phyloP scores from a whole-genome alignment of 1,140 invertebrate genomes.

The Andricus grossulariae region DNA sequence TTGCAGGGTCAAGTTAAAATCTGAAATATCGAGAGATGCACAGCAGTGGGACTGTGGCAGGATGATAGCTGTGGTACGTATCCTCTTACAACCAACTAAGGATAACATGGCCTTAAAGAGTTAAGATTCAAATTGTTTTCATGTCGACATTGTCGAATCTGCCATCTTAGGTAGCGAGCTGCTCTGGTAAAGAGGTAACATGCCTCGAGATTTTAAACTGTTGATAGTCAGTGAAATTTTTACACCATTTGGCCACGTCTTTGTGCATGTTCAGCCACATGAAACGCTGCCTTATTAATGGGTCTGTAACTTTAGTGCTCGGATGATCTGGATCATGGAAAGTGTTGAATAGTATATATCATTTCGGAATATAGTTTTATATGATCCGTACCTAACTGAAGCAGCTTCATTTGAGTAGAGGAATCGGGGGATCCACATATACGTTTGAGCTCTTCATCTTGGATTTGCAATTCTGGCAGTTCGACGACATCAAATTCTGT shows the following conservation, averaged over 20 bases:
- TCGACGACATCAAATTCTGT: too few relatives aligned
- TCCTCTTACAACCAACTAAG: conserved; percentile 36
- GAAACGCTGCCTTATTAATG: not conserved
- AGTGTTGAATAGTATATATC: too few relatives aligned
- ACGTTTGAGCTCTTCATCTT: too few relatives aligned
- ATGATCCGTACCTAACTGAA: too few relatives aligned
- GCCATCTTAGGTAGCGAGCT: not conserved
- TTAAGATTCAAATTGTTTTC: conserved; percentile 60
- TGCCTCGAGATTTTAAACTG: conserved; percentile 47
- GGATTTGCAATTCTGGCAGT: too few relatives aligned
- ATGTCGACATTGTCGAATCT: conserved; percentile 71
- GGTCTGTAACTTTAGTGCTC: not conserved
- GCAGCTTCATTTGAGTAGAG: too few relatives aligned
- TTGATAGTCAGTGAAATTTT: conserved; percentile 48
- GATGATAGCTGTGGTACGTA: conserved; percentile 56
- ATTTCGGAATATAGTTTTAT: too few relatives aligned
- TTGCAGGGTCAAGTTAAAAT: too few relatives aligned
- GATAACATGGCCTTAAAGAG: not conserved
- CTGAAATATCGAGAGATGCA: too few relatives aligned
- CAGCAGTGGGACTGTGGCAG: too few relatives aligned
- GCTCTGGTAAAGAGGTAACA: not conserved
- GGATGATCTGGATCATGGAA: not conserved
- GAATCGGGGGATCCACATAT: too few relatives aligned
- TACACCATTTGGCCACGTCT: conserved; percentile 37
- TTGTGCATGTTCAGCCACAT: conserved; percentile 43